These are phyloP conservation scores for Dasypogon diadema DNA, from an alignment of 2,888 invertebrate species.

Conservation along the genomic window DNA sequence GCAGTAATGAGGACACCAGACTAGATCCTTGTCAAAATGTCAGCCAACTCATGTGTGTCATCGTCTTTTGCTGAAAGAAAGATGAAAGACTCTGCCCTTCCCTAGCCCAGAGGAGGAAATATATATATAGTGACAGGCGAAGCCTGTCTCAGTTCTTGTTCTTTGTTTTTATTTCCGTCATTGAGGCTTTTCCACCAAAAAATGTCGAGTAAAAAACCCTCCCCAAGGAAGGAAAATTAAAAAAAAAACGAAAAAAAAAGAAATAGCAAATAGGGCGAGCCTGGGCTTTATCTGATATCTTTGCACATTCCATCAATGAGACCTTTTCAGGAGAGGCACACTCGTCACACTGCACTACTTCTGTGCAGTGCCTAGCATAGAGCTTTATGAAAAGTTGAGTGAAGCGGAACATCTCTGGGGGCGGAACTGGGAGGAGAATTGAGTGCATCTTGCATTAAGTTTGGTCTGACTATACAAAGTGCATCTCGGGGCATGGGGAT, in stretches of 20 bases:
- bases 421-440: constrained; percentile 40
- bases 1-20: constrained; percentile 36
- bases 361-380: neutral
- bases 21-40: constrained; percentile 44
- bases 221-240: constrained; percentile 35
- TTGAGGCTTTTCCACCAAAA: constrained; percentile 14
- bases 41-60: constrained; percentile 36
- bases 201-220: constrained; percentile 26
- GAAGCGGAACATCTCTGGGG: constrained; percentile 44
- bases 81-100: constrained; percentile 17
- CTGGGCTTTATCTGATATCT: constrained; percentile 30
- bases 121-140: constrained; percentile 6
- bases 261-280: constrained; percentile 42
- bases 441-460: constrained; percentile 23
- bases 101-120: constrained; percentile 19
- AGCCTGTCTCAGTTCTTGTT: neutral
- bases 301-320: constrained; percentile 44
- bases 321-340: constrained; percentile 26
- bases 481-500: constrained; percentile 7
- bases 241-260: constrained; percentile 9
- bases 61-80: constrained; percentile 18
- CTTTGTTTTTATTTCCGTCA: constrained; percentile 47
- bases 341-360: constrained; percentile 48
- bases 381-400: constrained; percentile 30
- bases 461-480: constrained; percentile 24